These are phyloP conservation scores for Psophia crepitans DNA, from an alignment of 2,113 vertebrate genomes.

Conservation along the genomic window DNA sequence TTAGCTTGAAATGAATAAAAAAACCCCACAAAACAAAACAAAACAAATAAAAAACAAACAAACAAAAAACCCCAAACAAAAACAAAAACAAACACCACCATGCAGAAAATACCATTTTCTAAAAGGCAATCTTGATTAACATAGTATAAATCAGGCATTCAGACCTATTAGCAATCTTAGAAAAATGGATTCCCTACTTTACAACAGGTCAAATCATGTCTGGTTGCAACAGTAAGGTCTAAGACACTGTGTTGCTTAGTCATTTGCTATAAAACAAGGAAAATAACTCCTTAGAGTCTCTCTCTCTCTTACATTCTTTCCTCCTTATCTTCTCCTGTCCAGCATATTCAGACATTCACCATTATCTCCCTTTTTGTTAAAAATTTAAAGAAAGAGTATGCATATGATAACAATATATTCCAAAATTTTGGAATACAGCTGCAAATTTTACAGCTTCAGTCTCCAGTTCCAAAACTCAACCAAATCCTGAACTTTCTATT, in stretches of 20 bases:
- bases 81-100: too few relatives aligned
- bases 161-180: background rate
- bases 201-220: background rate
- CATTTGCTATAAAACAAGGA: background rate
- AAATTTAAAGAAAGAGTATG: background rate
- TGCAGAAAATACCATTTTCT: background rate
- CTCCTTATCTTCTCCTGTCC: background rate
- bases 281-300: background rate
- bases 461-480: background rate
- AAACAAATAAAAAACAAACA: too few relatives aligned
- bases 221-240: background rate
- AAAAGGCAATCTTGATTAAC: background rate
- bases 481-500: background rate
- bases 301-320: background rate
- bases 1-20: background rate
- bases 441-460: background rate
- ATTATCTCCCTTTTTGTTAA: background rate
- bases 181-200: background rate
- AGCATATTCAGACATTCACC: background rate
- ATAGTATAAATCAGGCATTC: background rate
- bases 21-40: too few relatives aligned
- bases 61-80: too few relatives aligned
- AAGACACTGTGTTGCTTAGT: background rate
- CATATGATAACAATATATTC: background rate
- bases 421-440: background rate